Percentiles rank a stretch among this genome's conserved stretches.
Conservation (phyloP, 2,888 invertebrate genomes). For the Drosophila formosana region DNA sequence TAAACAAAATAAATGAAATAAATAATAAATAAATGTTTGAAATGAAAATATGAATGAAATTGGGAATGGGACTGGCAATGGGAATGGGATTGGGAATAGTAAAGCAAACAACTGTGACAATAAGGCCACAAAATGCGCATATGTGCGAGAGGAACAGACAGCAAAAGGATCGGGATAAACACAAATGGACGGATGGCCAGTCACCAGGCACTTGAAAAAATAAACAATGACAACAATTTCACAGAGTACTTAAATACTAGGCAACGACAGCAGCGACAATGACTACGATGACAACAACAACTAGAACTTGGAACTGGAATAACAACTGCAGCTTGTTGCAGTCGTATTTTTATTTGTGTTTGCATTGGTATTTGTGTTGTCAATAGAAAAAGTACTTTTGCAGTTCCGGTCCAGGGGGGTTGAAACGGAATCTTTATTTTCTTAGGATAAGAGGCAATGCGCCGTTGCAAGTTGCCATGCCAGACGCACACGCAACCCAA, state of each 20-base stretch:
- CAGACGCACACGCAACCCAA: slow-evolving; percentile 17
- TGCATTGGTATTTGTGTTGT: slow-evolving; percentile 34
- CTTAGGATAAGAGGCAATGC: slow-evolving; percentile 54
- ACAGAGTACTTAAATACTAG: slow-evolving; percentile 73
- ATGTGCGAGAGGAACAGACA: slow-evolving; percentile 35
- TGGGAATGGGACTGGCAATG: slow-evolving; percentile 8
- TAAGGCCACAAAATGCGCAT: slow-evolving; percentile 49
- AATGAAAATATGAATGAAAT: slow-evolving; percentile 63
- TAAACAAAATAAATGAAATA: slow-evolving; percentile 66
- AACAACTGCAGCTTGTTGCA: slow-evolving; percentile 72
- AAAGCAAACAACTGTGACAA: slow-evolving; percentile 40
- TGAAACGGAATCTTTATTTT: slow-evolving; percentile 56
- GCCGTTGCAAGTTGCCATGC: slow-evolving; percentile 26
- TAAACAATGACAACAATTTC: slow-evolving; percentile 77
- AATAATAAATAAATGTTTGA: no score
- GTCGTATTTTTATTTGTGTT: slow-evolving; percentile 16
- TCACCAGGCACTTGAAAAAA: slow-evolving; percentile 61
- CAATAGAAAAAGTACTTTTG: slow-evolving; percentile 45
- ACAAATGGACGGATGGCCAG: slow-evolving; percentile 54
- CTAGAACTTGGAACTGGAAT: slow-evolving; percentile 24
- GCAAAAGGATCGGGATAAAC: slow-evolving; percentile 57
- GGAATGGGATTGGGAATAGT: not conserved
- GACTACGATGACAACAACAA: slow-evolving; percentile 16
- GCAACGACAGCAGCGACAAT: slow-evolving; percentile 48
- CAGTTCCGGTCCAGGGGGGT: slow-evolving; percentile 46